Evolutionary conservation across 2,797 vertebrate species (phyloP).

Genomic region (Sternarchorhynchus goeldii): DNA sequence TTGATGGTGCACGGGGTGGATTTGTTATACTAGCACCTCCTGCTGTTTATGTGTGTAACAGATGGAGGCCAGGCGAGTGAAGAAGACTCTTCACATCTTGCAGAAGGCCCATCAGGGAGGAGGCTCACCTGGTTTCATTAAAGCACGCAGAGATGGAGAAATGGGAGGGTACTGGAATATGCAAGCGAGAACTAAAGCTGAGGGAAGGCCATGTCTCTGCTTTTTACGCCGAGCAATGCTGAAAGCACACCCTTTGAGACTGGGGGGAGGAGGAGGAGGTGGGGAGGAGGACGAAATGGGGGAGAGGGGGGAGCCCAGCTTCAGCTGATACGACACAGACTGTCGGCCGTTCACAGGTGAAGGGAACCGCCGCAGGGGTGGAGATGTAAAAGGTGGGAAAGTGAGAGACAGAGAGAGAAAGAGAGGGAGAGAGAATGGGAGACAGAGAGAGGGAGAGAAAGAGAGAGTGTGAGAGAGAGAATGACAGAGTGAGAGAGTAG

Average conservation of each 20-base stretch:
- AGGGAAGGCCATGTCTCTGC: background rate
- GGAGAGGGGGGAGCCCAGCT: background rate
- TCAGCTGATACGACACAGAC: no score
- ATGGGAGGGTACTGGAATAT: background rate
- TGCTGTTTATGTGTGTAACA: background rate
- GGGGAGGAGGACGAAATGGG: background rate
- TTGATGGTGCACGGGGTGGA: no score
- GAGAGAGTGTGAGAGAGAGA: slow-evolving; percentile 8
- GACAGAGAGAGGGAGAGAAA: background rate
- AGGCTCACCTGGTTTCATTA: slow-evolving; percentile 21
- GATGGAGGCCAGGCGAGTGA: slow-evolving; percentile 25
- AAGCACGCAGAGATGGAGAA: slow-evolving; percentile 16
- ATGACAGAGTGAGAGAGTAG: no score
- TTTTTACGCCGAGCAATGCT: slow-evolving; percentile 27
- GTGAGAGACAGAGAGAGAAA: background rate
- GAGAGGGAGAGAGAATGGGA: no score
- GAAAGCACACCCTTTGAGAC: slow-evolving; percentile 8
- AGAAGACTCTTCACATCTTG: slow-evolving; percentile 22
- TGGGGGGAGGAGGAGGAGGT: background rate
- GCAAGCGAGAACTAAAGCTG: background rate
- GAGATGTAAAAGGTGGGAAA: background rate
- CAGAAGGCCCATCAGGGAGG: slow-evolving; percentile 30
- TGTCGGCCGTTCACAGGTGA: background rate
- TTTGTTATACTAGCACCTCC: no score
- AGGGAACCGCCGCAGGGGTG: background rate